These are phyloP conservation scores for Acomys russatus DNA, from an alignment of 2,797 vertebrate genomes.

Conservation along the genomic window DNA sequence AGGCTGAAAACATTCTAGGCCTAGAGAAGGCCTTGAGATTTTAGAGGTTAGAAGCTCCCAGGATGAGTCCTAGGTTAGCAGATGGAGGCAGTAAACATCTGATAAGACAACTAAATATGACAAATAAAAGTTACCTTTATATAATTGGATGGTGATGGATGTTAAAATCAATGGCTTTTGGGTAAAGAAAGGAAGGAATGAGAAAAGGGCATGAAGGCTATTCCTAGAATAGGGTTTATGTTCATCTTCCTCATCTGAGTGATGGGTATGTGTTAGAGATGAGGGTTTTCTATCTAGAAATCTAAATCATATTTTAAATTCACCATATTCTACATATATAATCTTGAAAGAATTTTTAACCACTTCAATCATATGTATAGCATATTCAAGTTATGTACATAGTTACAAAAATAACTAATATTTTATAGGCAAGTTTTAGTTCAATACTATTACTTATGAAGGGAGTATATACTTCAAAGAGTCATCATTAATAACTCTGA, in stretches of 20 bases:
- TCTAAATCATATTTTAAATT: background rate
- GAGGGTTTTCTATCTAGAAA: background rate
- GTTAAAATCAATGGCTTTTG: background rate
- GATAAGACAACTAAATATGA: too few relatives aligned
- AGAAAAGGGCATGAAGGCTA: rapidly evolving
- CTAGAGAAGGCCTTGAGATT: too few relatives aligned
- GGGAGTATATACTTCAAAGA: background rate
- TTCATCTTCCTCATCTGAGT: background rate
- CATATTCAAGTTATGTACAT: background rate
- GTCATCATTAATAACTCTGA: background rate
- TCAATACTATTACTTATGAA: background rate
- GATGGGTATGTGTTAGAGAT: background rate
- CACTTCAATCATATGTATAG: background rate
- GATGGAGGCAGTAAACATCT: too few relatives aligned
- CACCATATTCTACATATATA: background rate
- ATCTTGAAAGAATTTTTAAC: conserved; percentile 9
- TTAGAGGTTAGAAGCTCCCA: too few relatives aligned
- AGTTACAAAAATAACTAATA: background rate
- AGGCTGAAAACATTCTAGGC: too few relatives aligned
- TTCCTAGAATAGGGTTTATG: background rate
- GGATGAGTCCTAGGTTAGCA: too few relatives aligned
- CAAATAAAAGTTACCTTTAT: too few relatives aligned
- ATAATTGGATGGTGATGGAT: background rate
- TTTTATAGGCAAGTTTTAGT: background rate
- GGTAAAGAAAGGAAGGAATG: background rate